Evolutionary conservation across 2,888 invertebrate species (phyloP), one percentile per base, ranked within the genome.

Genomic region (Magallana nippona): DNA sequence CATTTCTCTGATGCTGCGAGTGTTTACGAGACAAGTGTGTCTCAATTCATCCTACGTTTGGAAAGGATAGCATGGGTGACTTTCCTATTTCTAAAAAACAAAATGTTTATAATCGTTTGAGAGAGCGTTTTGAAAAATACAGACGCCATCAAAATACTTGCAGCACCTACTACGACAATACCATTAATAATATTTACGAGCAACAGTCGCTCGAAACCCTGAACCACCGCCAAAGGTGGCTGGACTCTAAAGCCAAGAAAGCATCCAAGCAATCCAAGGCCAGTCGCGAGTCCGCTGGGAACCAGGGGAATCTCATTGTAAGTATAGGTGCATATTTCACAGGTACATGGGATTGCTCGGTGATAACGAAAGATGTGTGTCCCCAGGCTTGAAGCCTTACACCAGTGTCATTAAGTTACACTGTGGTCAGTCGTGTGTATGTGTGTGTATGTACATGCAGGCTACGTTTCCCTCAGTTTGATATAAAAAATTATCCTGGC

Each of bases 131-230:
- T 94, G 98, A 98, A 93, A 96, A 96, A 90, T 98, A 98, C 95
- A 96, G 98, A 82, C 96, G 97, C 81, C 96, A 97, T 87, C 98
- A 98, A 94, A 96, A 96, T 89, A 97, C 97, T 93, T 97, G 97
- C 94, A 96, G 97, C 93, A 97, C 97, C 86, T 96, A 98, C 87
- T 98, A 97, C 95, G 97, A 97, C 94, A 97, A 97, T 94, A 96
- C 97, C 88, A 97, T 97, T 94, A 97, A 96, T 93, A 97, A 97
- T 63, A 96, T 97, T 87, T 97, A 97, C 95, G 98, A 98, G 93
- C 98, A 98, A 94, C 97, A 98, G 94, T 96, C 97, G 91, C 96
- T 98, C 95, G 98, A 98, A 94, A 98, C 98, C 60, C 95, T 96
- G 90, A 96, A 97, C 88, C 95, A 98, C 87, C 97, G 97, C 94